Evolutionary conservation across 2,113 vertebrate genomes (phyloP).

Genomic region (Alethe castanea): DNA sequence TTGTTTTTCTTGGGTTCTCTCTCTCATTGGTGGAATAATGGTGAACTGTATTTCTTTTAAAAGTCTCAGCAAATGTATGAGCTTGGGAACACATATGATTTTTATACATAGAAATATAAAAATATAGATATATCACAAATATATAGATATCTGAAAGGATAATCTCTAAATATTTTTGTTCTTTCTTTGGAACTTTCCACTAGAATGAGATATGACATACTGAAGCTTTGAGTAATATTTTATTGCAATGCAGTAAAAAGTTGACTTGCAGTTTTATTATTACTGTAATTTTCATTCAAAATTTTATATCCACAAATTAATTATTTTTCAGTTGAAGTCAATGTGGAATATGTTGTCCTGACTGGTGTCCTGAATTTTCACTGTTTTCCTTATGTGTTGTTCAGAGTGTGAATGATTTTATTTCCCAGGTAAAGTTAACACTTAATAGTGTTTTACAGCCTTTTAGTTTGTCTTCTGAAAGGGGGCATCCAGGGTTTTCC

Average conservation of each 20-base stretch:
- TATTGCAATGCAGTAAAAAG: not conserved
- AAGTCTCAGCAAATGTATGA: not conserved
- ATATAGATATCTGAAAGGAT: not conserved
- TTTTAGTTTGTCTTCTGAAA: not conserved
- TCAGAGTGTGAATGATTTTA: not conserved
- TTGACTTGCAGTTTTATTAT: not conserved
- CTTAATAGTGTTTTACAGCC: not conserved
- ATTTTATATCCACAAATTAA: not conserved
- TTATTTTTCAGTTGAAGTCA: not conserved
- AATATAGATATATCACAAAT: not conserved
- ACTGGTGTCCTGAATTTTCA: accelerated
- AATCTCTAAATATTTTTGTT: not conserved
- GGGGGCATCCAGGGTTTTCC: not conserved
- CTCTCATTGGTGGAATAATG: not conserved
- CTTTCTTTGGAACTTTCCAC: not conserved
- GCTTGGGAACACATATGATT: not conserved
- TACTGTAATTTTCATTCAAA: not conserved
- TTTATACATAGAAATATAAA: not conserved
- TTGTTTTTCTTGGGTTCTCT: not conserved
- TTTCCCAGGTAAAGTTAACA: not conserved
- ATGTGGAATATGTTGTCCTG: not conserved
- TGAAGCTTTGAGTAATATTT: not conserved
- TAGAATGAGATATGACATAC: not conserved
- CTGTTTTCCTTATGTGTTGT: not conserved
- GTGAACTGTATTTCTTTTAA: not conserved